phyloP scores from a whole-genome alignment of 2,888 invertebrate species.

The Ochlodes sylvanus region DNA sequence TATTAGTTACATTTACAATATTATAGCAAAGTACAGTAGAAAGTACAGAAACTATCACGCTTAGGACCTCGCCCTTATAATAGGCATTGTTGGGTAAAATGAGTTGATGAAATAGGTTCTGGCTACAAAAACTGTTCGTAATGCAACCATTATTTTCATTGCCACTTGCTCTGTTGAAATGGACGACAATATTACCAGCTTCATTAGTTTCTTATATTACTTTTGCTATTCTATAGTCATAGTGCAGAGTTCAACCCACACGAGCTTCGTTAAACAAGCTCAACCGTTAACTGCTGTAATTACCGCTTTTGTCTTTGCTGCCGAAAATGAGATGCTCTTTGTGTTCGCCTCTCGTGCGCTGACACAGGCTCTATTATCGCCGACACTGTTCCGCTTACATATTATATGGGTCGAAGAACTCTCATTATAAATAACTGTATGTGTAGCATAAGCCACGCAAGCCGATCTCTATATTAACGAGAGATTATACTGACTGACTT shows the following conservation, averaged over 20 bases:
- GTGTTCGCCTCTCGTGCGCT: constrained; percentile 61
- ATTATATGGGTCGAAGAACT: constrained; percentile 53
- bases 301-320: constrained; percentile 76
- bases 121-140: neutral
- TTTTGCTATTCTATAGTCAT: constrained; percentile 18
- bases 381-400: constrained; percentile 39
- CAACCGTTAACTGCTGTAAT: constrained; percentile 66
- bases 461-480: neutral
- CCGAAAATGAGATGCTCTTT: constrained; percentile 74
- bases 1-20: neutral
- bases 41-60: neutral
- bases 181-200: constrained; percentile 6
- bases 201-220: constrained; percentile 25
- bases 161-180: neutral
- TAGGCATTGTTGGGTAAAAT: neutral
- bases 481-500: neutral
- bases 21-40: neutral
- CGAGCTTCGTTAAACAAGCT: constrained; percentile 37
- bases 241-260: constrained; percentile 34
- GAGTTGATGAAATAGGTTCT: neutral
- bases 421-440: constrained; percentile 22
- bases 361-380: constrained; percentile 60
- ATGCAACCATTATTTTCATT: constrained; percentile 1
- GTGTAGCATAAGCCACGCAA: constrained; percentile 13
- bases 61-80: neutral